These are phyloP conservation scores for Enteromius trimaculatus DNA, from an alignment of 2,797 vertebrate genomes.

Conservation along the genomic window DNA sequence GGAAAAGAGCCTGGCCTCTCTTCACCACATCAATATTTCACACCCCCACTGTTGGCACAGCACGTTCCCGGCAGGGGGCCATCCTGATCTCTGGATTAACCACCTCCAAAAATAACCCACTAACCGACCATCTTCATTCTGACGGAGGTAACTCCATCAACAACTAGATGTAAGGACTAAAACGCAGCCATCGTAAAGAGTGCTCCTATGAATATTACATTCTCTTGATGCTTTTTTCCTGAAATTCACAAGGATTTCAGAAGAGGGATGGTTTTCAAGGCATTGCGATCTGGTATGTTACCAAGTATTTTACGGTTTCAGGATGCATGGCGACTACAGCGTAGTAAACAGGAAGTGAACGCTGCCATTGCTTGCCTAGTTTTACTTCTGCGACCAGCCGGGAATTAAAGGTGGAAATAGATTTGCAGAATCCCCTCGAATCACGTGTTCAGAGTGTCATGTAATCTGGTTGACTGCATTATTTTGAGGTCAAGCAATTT, in stretches of 20 bases:
- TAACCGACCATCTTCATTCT: constrained; percentile 43
- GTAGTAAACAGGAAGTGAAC: constrained; percentile 38
- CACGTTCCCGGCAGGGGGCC: constrained; percentile 50
- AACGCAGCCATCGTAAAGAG: constrained; percentile 13
- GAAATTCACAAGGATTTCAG: constrained; percentile 1
- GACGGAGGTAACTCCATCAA: constrained; percentile 21
- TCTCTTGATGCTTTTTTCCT: constrained; percentile 26
- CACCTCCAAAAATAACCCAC: constrained; percentile 60
- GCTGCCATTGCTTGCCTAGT: constrained; percentile 31
- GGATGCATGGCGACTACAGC: constrained; percentile 11
- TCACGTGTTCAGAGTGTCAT: constrained; percentile 1
- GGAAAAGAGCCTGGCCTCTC: constrained; percentile 49
- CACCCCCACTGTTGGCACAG: constrained; percentile 57
- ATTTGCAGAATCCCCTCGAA: constrained; percentile 30
- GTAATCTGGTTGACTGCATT: constrained; percentile 35
- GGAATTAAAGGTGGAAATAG: constrained; percentile 45
- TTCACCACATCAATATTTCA: constrained; percentile 64
- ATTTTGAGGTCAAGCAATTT: constrained; percentile 39
- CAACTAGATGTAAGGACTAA: constrained; percentile 31
- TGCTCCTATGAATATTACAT: constrained; percentile 41
- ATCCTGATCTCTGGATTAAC: constrained; percentile 60
- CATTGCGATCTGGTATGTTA: background rate
- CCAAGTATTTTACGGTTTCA: background rate
- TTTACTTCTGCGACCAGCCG: constrained; percentile 27
- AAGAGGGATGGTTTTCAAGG: background rate